Conservation (phyloP, 2,113 vertebrate species). For the Cephalopholis sonnerati region DNA sequence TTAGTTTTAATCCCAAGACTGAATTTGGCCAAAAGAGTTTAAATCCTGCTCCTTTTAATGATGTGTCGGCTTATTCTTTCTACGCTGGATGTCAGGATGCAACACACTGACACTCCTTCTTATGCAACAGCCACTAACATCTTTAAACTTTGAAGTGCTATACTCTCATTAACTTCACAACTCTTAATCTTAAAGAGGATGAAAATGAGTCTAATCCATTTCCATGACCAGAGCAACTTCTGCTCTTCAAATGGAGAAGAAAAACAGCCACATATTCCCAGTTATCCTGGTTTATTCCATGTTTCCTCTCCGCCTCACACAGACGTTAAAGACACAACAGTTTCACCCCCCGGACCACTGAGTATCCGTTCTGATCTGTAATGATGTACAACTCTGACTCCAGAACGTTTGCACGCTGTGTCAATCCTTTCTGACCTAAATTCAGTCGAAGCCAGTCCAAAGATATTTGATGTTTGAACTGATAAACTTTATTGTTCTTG, state of each 20-base stretch:
- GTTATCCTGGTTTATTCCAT: neutral
- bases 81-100: constrained; percentile 36
- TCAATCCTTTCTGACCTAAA: too few species aligned
- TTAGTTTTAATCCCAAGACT: constrained; percentile 62
- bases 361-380: too few species aligned
- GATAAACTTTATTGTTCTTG: too few species aligned
- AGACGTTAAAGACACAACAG: too few species aligned
- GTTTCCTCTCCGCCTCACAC: neutral
- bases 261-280: neutral
- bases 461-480: too few species aligned
- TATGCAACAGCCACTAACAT: constrained; percentile 19
- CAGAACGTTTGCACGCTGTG: too few species aligned
- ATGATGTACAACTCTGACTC: too few species aligned
- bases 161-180: constrained; percentile 54
- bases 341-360: too few species aligned
- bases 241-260: neutral
- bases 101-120: constrained; percentile 29
- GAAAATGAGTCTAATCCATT: constrained; percentile 44
- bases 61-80: constrained; percentile 77
- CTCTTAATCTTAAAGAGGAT: constrained; percentile 45
- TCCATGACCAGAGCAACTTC: constrained; percentile 5
- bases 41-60: constrained; percentile 65
- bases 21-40: constrained; percentile 67
- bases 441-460: too few species aligned
- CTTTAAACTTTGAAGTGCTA: constrained; percentile 44